Conservation (phyloP, 2,113 vertebrate species). For the Leucopsar rothschildi region DNA sequence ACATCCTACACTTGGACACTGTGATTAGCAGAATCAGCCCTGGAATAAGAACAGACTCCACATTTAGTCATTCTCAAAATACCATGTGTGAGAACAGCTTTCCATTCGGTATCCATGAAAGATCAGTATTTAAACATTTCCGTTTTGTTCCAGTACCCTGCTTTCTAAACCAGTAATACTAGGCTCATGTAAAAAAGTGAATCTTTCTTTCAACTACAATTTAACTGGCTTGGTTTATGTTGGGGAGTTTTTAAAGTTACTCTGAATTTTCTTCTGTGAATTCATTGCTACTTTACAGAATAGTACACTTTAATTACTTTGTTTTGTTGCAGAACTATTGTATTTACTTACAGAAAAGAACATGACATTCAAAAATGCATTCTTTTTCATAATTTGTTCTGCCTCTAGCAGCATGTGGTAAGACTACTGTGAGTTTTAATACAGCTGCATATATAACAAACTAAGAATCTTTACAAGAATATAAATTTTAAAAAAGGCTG, state of each 20-base stretch:
- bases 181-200: not conserved
- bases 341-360: slow-evolving; percentile 64
- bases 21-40: slow-evolving; percentile 33
- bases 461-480: not conserved
- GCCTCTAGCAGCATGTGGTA: slow-evolving; percentile 22
- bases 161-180: not conserved
- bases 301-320: slow-evolving; percentile 37
- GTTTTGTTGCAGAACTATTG: slow-evolving; percentile 13
- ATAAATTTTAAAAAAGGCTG: not conserved
- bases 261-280: not conserved
- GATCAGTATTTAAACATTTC: not conserved
- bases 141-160: not conserved
- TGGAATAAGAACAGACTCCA: slow-evolving; percentile 8
- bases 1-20: not conserved
- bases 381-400: slow-evolving; percentile 42
- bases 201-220: slow-evolving; percentile 32
- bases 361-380: slow-evolving; percentile 45
- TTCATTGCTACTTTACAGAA: slow-evolving; percentile 38
- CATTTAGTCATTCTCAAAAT: slow-evolving; percentile 41
- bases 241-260: not conserved
- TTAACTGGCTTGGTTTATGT: not conserved
- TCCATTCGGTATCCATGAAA: not conserved
- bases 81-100: slow-evolving; percentile 29
- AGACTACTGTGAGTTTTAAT: slow-evolving; percentile 17
- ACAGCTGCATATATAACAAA: not conserved